Conservation (phyloP, 53 echinoderm and acorn worm species). For the Holothuria scabra region DNA sequence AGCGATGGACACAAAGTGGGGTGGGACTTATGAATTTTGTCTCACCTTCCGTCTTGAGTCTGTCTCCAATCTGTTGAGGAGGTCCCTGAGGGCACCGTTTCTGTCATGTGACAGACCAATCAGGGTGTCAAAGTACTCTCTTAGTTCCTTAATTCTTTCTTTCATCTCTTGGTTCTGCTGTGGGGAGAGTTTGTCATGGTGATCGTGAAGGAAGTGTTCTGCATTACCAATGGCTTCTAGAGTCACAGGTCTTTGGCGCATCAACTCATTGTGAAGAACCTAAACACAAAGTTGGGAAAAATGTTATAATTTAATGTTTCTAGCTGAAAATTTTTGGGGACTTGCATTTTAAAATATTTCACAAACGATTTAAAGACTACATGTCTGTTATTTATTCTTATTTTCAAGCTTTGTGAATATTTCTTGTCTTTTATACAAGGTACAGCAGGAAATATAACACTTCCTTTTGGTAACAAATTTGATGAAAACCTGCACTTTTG, state of each 20-base stretch:
- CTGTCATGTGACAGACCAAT: constrained; percentile 82
- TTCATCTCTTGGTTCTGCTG: constrained; percentile 86
- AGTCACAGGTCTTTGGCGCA: constrained; percentile 68
- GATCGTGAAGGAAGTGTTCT: constrained; percentile 92
- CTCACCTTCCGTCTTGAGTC: constrained; percentile 83
- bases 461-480: too few relatives aligned
- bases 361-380: too few relatives aligned
- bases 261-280: constrained; percentile 83
- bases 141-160: constrained; percentile 77
- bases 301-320: neutral
- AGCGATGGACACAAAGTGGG: too few relatives aligned
- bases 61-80: constrained; percentile 72
- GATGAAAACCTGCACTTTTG: too few relatives aligned
- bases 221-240: constrained; percentile 88
- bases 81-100: constrained; percentile 70
- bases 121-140: constrained; percentile 91
- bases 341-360: too few relatives aligned
- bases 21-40: too few relatives aligned
- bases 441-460: too few relatives aligned
- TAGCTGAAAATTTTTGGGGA: neutral
- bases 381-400: too few relatives aligned
- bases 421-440: too few relatives aligned
- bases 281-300: neutral
- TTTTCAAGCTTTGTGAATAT: too few relatives aligned
- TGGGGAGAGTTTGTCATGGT: constrained; percentile 81